Conservation (phyloP, 1,140 invertebrate species). For the Ostrea edulis region DNA sequence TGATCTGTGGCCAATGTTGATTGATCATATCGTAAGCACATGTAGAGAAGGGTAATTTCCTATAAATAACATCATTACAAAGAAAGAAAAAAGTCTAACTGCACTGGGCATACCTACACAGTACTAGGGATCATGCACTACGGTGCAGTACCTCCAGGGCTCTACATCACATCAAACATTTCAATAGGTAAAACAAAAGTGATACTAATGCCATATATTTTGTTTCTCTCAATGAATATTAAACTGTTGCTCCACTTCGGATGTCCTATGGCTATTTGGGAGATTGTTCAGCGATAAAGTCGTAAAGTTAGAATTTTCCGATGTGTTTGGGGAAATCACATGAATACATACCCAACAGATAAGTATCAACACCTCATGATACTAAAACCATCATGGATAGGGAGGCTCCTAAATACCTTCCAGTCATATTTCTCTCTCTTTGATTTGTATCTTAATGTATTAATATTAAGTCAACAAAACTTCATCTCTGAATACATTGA, state of each 20-base stretch:
- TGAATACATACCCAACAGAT: conserved; percentile 7
- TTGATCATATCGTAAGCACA: not conserved
- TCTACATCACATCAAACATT: not conserved
- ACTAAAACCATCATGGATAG: not conserved
- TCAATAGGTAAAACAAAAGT: not conserved
- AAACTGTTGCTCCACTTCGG: not conserved
- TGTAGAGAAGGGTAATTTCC: not conserved
- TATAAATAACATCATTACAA: conserved; percentile 3
- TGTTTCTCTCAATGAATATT: not conserved
- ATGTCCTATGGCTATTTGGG: not conserved
- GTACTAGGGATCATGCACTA: not conserved
- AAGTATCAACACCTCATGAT: conserved; percentile 6
- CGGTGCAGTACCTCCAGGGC: not conserved
- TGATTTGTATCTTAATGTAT: conserved; percentile 12
- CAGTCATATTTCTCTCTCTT: not conserved
- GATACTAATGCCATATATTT: not conserved
- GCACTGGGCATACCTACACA: not conserved
- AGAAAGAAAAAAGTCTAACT: not conserved
- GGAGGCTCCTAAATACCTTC: not conserved
- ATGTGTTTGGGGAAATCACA: not conserved
- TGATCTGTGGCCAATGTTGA: not conserved
- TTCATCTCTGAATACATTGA: not conserved
- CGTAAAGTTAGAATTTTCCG: not conserved
- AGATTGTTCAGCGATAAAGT: conserved; percentile 3
- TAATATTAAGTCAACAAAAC: not conserved